Percentiles rank a stretch among this genome's conserved stretches.
These are phyloP conservation scores for Synchiropus splendidus DNA, from an alignment of 2,113 vertebrate species.

Conservation along the genomic window DNA sequence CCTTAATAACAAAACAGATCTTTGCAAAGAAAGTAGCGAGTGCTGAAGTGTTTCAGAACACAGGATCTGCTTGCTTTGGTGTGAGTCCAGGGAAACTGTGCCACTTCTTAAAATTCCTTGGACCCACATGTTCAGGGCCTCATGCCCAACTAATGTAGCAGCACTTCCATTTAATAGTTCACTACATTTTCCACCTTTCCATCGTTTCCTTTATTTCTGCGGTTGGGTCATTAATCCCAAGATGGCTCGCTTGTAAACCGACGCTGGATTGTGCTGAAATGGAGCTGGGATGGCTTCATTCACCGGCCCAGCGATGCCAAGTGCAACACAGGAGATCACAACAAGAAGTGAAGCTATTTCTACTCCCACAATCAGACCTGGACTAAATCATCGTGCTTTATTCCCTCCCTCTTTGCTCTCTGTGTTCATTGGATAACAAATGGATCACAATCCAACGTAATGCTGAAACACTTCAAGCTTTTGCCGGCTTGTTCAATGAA, in stretches of 20 bases:
- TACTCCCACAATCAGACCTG: no score
- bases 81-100: conserved; percentile 8
- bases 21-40: no score
- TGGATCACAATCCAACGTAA: no score
- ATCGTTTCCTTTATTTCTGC: conserved; percentile 36
- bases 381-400: no score
- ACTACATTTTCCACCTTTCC: conserved; percentile 44
- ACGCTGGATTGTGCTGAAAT: conserved; percentile 23
- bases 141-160: conserved; percentile 23
- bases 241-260: conserved; percentile 39
- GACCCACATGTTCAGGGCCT: conserved; percentile 15
- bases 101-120: conserved; percentile 18
- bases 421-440: no score
- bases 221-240: conserved; percentile 34
- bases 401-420: no score
- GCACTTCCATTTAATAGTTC: conserved; percentile 38
- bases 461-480: no score
- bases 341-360: conserved; percentile 21
- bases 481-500: no score
- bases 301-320: conserved; percentile 42
- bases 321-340: conserved; percentile 22
- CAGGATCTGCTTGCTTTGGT: conserved; percentile 2
- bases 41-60: no score
- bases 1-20: no score
- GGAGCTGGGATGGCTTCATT: conserved; percentile 35